Evolutionary conservation across 2,888 invertebrate genomes (phyloP), one percentile per base, ranked within the genome.

Genomic region (Drosophila birchii): DNA sequence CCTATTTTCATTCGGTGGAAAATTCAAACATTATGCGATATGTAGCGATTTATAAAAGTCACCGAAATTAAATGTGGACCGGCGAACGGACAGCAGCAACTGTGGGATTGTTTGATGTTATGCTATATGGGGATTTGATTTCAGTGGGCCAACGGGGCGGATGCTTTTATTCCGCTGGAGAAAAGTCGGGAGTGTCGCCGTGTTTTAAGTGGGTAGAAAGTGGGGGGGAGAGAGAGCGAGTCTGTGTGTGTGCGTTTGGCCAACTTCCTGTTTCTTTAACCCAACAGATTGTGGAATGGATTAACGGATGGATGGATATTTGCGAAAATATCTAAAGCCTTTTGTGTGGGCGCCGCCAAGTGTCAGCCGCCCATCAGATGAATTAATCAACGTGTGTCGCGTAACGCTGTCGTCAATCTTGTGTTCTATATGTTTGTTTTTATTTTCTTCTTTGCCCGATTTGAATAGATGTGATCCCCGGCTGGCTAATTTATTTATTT

Each of bases 1-100:
- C 34, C 38, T 59, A 18, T 34, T 71, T 57, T 68, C 55, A 54
- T 54, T 64, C 38, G 41, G 12, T 1, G 47, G 29, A 56, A 67
- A 49, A 56, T 43, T 49, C 49, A 78, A 86, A 81, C 78, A 83
- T 76, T 90, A 83, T 81, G 85, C 78, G 85, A 81, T 86, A 76
- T 83, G 83, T 90, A 88, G 85, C 90, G 88, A 90, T 90, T 90
- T 89, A 88, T 88, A 88, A 88, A 90, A 89, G 83, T 86, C 88
- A 85, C 62, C 80, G 75, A 86, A 84, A 88, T 86, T 80, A 80
- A 80, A 86, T 80, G 74, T 45, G 71, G 72, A 41, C 75, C 79
- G 43, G 51, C 57, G 80, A 89, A 90, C 68, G 83, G 89, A 90
- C 89, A 90, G 90, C 89, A 84, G 75, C 89, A 90, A 89, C 90